phyloP scores from a whole-genome alignment of 2,113 vertebrate species.

The Jaculus jaculus region DNA sequence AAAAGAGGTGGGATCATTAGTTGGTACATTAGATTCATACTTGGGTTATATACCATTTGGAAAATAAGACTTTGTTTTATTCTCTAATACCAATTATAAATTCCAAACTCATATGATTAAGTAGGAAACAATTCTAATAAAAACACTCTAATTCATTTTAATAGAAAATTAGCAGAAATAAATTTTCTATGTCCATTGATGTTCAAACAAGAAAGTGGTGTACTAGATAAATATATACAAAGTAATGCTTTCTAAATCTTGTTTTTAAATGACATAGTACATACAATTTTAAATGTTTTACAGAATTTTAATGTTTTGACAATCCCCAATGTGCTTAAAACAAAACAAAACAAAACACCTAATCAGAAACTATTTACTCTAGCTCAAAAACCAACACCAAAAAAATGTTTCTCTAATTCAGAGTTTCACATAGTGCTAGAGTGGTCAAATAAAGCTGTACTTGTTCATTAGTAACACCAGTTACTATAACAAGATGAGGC shows the following conservation, averaged over 20 bases:
- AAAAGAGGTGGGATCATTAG: neutral
- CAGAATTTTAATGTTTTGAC: slow-evolving; percentile 38
- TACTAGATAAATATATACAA: slow-evolving; percentile 23
- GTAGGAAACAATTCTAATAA: slow-evolving; percentile 27
- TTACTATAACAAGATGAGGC: slow-evolving; percentile 19
- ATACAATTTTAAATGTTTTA: neutral
- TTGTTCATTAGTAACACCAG: slow-evolving; percentile 41
- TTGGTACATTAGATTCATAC: neutral
- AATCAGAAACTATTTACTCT: slow-evolving; percentile 22
- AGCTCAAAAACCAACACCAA: neutral
- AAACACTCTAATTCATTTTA: slow-evolving; percentile 35
- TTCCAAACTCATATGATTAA: slow-evolving; percentile 19
- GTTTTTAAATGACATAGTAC: neutral
- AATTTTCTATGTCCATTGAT: neutral
- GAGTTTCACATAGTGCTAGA: slow-evolving; percentile 57
- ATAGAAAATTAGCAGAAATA: slow-evolving; percentile 7
- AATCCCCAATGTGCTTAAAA: neutral
- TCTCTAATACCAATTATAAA: slow-evolving; percentile 30
- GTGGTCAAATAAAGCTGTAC: slow-evolving; percentile 13
- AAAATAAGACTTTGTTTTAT: slow-evolving; percentile 18
- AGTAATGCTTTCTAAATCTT: slow-evolving; percentile 27
- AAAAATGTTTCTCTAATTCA: slow-evolving; percentile 25
- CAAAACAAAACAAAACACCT: slow-evolving; percentile 42
- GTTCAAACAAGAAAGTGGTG: neutral
- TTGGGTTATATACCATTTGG: neutral